Percentiles rank a stretch among this genome's conserved stretches.
Conservation (phyloP, 2,888 invertebrate genomes). For the Fabriciana adippe region DNA sequence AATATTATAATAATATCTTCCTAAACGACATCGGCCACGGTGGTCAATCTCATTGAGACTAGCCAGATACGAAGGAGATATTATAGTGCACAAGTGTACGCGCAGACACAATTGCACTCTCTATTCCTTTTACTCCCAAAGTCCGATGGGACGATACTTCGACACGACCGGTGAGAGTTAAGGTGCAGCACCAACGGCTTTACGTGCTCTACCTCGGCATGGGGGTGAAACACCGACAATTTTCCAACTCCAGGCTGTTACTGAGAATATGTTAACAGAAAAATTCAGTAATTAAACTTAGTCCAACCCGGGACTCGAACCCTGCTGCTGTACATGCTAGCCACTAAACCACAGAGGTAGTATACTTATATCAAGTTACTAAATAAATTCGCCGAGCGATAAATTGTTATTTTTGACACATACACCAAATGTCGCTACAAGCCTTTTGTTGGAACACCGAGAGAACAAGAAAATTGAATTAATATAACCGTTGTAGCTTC, state of each 20-base stretch:
- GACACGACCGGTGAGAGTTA: too few species aligned
- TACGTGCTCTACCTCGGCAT: too few species aligned
- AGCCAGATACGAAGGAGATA: too few species aligned
- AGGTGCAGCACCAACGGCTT: too few species aligned
- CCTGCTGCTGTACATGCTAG: not conserved
- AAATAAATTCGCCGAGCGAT: constrained; percentile 11
- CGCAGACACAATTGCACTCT: too few species aligned
- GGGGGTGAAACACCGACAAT: not conserved
- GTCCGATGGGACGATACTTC: too few species aligned
- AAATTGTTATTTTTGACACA: constrained; percentile 25
- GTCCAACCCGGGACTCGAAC: not conserved
- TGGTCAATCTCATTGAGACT: too few species aligned
- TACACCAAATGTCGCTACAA: constrained; percentile 21
- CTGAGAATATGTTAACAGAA: not conserved
- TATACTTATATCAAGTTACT: constrained; percentile 1
- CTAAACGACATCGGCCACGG: too few species aligned
- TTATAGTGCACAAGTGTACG: too few species aligned
- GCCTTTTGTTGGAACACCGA: constrained; percentile 1
- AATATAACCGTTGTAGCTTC: not conserved
- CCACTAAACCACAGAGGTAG: not conserved
- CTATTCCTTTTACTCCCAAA: too few species aligned
- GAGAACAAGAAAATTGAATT: constrained; percentile 20
- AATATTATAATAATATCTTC: too few species aligned
- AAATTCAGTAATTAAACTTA: not conserved
- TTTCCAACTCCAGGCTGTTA: too few species aligned